Evolutionary conservation across 2,888 invertebrate genomes (phyloP).

Genomic region (Xylocampa areola): DNA sequence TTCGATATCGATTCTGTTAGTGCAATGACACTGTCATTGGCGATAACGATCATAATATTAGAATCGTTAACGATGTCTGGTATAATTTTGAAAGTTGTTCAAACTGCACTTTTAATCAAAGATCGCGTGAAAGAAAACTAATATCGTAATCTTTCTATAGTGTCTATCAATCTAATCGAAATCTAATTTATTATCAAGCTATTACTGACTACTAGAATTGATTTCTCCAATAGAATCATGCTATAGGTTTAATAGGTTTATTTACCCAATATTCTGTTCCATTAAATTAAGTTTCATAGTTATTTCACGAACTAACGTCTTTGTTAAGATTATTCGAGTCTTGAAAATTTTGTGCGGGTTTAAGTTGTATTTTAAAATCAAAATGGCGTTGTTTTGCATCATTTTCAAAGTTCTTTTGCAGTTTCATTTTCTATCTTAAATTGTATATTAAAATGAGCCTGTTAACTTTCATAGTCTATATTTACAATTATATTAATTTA

Average conservation of each 20-base stretch:
- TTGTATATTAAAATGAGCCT: not conserved
- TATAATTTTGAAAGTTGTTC: too few relatives aligned
- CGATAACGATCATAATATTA: too few relatives aligned
- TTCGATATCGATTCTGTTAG: too few relatives aligned
- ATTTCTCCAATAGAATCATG: slow-evolving; percentile 18
- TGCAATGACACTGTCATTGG: too few relatives aligned
- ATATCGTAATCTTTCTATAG: slow-evolving; percentile 5
- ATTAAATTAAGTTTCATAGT: slow-evolving; percentile 26
- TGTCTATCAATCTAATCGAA: slow-evolving; percentile 9
- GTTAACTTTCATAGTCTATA: not conserved
- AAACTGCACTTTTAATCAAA: too few relatives aligned
- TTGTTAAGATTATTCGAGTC: not conserved
- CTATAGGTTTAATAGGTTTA: slow-evolving; percentile 22
- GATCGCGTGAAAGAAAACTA: slow-evolving; percentile 2
- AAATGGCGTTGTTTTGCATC: slow-evolving; percentile 2
- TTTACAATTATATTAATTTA: too few relatives aligned
- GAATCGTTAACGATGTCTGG: not conserved
- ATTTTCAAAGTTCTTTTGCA: not conserved
- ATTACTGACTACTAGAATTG: slow-evolving; percentile 12
- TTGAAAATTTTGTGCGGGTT: not conserved
- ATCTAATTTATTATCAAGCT: slow-evolving; percentile 16
- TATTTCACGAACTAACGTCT: not conserved
- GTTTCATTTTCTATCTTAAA: not conserved
- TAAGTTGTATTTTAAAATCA: not conserved
- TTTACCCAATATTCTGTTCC: slow-evolving; percentile 4